Evolutionary conservation across 2,888 invertebrate genomes (phyloP), one percentile per base, ranked within the genome.

Genomic region (Dryobota labecula): DNA sequence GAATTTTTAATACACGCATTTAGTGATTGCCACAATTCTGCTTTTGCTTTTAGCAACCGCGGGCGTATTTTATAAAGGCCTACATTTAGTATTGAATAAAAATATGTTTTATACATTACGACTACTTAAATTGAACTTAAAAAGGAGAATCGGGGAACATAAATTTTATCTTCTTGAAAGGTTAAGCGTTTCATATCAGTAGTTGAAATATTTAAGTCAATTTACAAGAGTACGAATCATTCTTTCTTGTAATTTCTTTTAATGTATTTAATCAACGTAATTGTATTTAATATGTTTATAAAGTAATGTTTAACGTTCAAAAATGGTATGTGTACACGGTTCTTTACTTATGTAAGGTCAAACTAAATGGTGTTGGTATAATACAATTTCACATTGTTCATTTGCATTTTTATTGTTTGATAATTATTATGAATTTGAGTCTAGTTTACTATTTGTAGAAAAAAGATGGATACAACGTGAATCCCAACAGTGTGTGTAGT

Each of bases 81-180:
- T 56, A 54, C 65, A 69, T 80, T 70, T 73, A 70, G 53, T 60
- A 69, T 73, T 78, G 63, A 75, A 73, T 73, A 71, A 77, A 73
- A 73, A 71, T 66, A 76, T 73, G 64, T 70, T 75, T 80, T 68
- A 73, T 73, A 63, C 73, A 75, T 78, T 77, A 75, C 63, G 24
- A 54, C 45, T 67, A 67, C 69, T 41, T 69, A 72, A 61, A 69
- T 53, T 63, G 33, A 67, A 74, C 78, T 78, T 71, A 61, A 81
- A 76, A 84, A 78, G 78, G 73, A 77, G 73, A 74, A 76, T 76
- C 70, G 43, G 33, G 36, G 60, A 65, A 9, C 47, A 83, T 83
- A 79, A 8, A 79, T 84, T 80, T 78, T 58, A 72, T 57, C 57
- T 61, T 73, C 68, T 45, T 68, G 57, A 85, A 86, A 82, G 77